phyloP scores from a whole-genome alignment of 1,140 invertebrate genomes.

The Cepaea nemoralis region DNA sequence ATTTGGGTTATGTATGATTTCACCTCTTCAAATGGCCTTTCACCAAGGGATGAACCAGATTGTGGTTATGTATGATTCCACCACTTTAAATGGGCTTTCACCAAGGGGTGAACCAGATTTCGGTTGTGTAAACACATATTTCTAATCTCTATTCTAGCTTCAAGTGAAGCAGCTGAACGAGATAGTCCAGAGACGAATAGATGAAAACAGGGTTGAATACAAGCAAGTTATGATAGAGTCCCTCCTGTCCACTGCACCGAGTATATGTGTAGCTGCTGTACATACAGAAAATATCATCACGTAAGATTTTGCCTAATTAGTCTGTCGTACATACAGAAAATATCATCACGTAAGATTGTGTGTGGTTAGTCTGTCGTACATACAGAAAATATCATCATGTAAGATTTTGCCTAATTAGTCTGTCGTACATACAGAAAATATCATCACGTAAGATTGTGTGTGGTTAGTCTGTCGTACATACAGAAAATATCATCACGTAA shows the following conservation, averaged over 20 bases:
- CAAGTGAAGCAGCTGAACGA: conserved; percentile 77
- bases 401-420: too few relatives aligned
- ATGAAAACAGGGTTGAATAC: conserved; percentile 79
- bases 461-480: too few relatives aligned
- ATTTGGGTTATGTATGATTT: too few relatives aligned
- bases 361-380: too few relatives aligned
- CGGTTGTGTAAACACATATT: too few relatives aligned
- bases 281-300: conserved; percentile 77
- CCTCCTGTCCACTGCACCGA: conserved; percentile 76
- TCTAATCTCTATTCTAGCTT: conserved; percentile 70
- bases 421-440: conserved; percentile 78
- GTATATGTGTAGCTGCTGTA: conserved; percentile 75
- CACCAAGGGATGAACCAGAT: too few relatives aligned
- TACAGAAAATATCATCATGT: too few relatives aligned
- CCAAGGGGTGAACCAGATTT: too few relatives aligned
- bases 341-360: conserved; percentile 72
- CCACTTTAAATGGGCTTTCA: too few relatives aligned
- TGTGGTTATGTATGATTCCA: too few relatives aligned
- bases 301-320: too few relatives aligned
- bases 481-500: conserved; percentile 76
- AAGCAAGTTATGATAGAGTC: conserved; percentile 77
- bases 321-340: conserved; percentile 77
- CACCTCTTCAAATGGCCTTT: too few relatives aligned
- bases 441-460: conserved; percentile 72
- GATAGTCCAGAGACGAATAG: conserved; percentile 77